A percentile compares a stretch with the other conserved stretches of the same genome.
These are phyloP conservation scores for Clostera curtula DNA, from an alignment of 2,888 invertebrate species.

Conservation along the genomic window DNA sequence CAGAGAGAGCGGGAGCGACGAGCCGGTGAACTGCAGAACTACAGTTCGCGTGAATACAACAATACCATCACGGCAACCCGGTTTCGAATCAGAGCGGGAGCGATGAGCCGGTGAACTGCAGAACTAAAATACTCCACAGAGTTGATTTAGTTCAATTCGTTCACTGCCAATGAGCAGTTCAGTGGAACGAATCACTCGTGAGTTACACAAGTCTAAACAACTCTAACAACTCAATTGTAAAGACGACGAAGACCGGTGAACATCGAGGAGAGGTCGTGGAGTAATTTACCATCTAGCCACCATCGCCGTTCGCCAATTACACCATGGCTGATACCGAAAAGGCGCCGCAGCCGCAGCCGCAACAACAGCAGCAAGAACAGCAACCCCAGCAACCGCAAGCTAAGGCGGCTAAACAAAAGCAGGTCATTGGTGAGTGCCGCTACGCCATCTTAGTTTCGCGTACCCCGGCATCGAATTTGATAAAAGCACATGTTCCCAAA, in stretches of 20 bases:
- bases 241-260: constrained; percentile 78
- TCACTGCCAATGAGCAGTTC: too few species aligned
- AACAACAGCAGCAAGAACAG: constrained; percentile 80
- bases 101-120: too few species aligned
- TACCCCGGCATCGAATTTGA: constrained; percentile 46
- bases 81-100: too few species aligned
- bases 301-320: constrained; percentile 85
- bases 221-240: constrained; percentile 34
- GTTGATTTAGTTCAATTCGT: too few species aligned
- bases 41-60: too few species aligned
- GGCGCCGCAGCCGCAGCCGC: constrained; percentile 81
- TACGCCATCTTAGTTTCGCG: constrained; percentile 67
- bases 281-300: constrained; percentile 81
- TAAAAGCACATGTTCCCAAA: constrained; percentile 56
- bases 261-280: constrained; percentile 85
- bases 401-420: constrained; percentile 86
- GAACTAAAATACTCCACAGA: too few species aligned
- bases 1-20: too few species aligned
- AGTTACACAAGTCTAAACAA: too few species aligned
- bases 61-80: too few species aligned
- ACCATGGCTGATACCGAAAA: constrained; percentile 98
- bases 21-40: too few species aligned
- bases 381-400: constrained; percentile 71
- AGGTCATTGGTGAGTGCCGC: constrained; percentile 86
- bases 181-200: too few species aligned